Percentiles rank a stretch among this genome's conserved stretches.
Evolutionary conservation across 2,113 vertebrate genomes (phyloP).

Genomic region (Caloenas nicobarica): DNA sequence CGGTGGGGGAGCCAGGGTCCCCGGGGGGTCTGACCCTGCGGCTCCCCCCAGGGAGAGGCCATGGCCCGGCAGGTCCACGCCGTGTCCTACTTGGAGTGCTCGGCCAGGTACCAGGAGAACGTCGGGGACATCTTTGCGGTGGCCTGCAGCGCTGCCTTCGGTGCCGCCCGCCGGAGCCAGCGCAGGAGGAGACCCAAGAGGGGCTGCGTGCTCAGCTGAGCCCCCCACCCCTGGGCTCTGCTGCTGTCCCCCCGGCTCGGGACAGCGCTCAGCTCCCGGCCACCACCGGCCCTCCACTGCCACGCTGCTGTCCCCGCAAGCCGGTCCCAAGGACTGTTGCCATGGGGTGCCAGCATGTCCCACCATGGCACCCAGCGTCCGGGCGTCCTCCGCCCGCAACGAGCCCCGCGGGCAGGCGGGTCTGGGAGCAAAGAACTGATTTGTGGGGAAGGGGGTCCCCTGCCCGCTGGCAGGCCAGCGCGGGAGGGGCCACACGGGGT

Average conservation of each 20-base stretch:
- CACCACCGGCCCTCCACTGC: not conserved
- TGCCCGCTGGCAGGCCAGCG: not conserved
- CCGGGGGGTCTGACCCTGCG: fast-evolving
- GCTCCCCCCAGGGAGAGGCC: slow-evolving; percentile 56
- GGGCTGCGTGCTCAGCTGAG: slow-evolving; percentile 28
- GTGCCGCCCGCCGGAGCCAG: not conserved
- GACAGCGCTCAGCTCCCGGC: fast-evolving
- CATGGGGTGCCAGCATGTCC: not conserved
- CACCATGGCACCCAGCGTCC: not conserved
- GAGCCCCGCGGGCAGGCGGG: no score
- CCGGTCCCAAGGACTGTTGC: not conserved
- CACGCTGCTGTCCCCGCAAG: not conserved
- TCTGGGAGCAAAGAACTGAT: not conserved
- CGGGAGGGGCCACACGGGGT: not conserved
- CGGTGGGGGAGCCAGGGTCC: fast-evolving
- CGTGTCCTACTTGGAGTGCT: slow-evolving; percentile 75
- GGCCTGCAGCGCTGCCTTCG: slow-evolving; percentile 55
- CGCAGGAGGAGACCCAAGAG: not conserved
- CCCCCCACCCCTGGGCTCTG: fast-evolving
- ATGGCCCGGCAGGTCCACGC: slow-evolving; percentile 69
- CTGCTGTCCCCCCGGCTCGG: not conserved
- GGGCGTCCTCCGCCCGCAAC: not conserved
- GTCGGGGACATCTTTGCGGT: slow-evolving; percentile 60
- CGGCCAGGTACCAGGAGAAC: slow-evolving; percentile 72
- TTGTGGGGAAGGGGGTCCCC: not conserved